Conservation (phyloP, 2,797 vertebrate species). For the Acrossocheilus fasciatus region DNA sequence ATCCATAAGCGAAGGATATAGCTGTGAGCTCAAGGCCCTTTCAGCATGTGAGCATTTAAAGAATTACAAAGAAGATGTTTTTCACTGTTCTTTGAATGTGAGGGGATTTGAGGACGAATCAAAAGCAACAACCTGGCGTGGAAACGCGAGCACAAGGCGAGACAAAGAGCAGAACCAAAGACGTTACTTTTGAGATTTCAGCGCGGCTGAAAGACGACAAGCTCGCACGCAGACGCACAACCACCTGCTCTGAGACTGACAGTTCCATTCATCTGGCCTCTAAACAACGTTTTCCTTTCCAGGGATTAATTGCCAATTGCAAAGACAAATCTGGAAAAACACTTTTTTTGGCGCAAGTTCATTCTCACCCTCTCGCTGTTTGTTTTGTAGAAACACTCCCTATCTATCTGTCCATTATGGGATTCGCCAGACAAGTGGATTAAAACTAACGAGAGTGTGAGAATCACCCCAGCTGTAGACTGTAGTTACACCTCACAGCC, state of each 20-base stretch:
- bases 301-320: conserved; percentile 57
- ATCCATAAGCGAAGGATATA: conserved; percentile 19
- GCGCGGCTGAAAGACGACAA: conserved; percentile 18
- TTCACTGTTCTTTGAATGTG: conserved; percentile 25
- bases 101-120: conserved; percentile 46
- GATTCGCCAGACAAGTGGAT: background rate
- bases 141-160: conserved; percentile 38
- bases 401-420: conserved; percentile 35
- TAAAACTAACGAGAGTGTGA: conserved; percentile 12
- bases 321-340: conserved; percentile 52
- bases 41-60: conserved; percentile 4
- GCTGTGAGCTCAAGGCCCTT: conserved; percentile 1
- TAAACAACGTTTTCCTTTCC: conserved; percentile 53
- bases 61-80: conserved; percentile 38
- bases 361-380: conserved; percentile 58
- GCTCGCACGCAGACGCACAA: conserved; percentile 27
- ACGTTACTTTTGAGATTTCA: conserved; percentile 51
- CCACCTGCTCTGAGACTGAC: conserved; percentile 60
- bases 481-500: background rate
- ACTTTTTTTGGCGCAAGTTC: conserved; percentile 30
- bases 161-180: conserved; percentile 57
- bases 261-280: conserved; percentile 57
- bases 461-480: conserved; percentile 12
- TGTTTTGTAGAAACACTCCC: conserved; percentile 49
- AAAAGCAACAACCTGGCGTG: conserved; percentile 40